Percentiles rank a stretch among this genome's conserved stretches.
phyloP scores from a whole-genome alignment of 2,797 vertebrate species.

The Chiloscyllium punctatum region DNA sequence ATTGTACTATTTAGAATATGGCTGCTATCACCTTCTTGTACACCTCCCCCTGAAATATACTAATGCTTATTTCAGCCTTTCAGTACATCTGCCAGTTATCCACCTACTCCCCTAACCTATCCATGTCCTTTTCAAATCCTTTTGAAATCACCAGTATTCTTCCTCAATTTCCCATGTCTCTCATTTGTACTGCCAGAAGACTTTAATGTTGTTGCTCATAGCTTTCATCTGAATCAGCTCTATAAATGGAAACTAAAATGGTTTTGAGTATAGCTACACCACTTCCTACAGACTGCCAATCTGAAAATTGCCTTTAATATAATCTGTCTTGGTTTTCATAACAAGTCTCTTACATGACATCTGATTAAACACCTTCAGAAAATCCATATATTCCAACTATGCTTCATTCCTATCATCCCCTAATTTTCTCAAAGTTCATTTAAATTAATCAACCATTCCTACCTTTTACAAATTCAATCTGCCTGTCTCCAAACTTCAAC shows the following conservation, averaged over 20 bases:
- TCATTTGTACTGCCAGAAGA: not conserved
- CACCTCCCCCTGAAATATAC: not conserved
- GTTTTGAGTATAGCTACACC: not conserved
- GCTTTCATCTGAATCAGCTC: not conserved
- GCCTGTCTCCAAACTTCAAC: not conserved
- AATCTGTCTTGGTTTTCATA: not conserved
- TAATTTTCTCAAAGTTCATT: not conserved
- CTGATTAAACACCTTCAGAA: conserved; percentile 4
- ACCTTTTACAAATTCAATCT: not conserved
- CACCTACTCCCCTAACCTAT: not conserved
- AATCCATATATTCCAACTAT: not conserved
- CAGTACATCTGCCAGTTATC: not conserved
- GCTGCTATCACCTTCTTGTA: not conserved
- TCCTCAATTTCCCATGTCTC: not conserved
- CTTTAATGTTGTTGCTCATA: not conserved
- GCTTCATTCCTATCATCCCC: not conserved
- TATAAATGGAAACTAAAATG: not conserved
- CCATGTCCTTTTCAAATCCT: not conserved
- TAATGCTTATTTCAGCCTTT: not conserved
- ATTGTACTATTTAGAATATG: not conserved
- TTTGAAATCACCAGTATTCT: not conserved
- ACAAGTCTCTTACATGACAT: not conserved
- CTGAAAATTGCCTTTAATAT: not conserved
- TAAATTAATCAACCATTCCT: not conserved
- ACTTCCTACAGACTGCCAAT: not conserved